Conservation (phyloP, 2,888 invertebrate genomes). For the Stegana nigrithorax region DNA sequence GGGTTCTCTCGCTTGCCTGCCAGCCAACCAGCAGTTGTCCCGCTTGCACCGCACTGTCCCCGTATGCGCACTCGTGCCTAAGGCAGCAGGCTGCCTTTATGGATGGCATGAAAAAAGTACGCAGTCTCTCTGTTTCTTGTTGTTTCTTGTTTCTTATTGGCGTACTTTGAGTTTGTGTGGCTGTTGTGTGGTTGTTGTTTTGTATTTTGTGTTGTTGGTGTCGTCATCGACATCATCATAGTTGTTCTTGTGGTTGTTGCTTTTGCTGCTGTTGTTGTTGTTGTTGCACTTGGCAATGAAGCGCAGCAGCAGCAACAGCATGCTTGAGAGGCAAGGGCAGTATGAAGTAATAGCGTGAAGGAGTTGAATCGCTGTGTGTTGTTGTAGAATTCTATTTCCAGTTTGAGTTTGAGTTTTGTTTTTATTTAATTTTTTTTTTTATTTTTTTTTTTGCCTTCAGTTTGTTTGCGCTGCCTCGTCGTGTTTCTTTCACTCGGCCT, state of each 20-base stretch:
- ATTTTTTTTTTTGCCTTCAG: background rate
- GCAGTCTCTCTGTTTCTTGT: background rate
- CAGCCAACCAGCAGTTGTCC: too few species aligned
- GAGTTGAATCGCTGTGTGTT: background rate
- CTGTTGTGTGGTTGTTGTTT: slow-evolving; percentile 21
- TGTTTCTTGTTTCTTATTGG: background rate
- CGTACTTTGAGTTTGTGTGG: background rate
- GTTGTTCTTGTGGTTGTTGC: background rate
- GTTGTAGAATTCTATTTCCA: background rate
- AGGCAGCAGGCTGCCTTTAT: too few species aligned
- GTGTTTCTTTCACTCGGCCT: too few species aligned
- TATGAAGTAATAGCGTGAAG: slow-evolving; percentile 9
- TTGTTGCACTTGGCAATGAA: slow-evolving; percentile 14
- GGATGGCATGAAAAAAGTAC: slow-evolving; percentile 4
- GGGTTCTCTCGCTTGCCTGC: too few species aligned
- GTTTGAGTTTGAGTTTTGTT: background rate
- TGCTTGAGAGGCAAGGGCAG: too few species aligned
- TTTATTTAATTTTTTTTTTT: background rate
- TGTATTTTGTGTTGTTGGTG: background rate
- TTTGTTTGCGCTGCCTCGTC: background rate
- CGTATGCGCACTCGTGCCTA: too few species aligned
- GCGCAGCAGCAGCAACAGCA: slow-evolving; percentile 1
- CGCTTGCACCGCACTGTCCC: too few species aligned
- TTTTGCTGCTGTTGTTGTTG: background rate
- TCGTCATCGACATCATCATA: too few species aligned